Conservation (phyloP, 2,113 vertebrate genomes). For the Haemorhous mexicanus region DNA sequence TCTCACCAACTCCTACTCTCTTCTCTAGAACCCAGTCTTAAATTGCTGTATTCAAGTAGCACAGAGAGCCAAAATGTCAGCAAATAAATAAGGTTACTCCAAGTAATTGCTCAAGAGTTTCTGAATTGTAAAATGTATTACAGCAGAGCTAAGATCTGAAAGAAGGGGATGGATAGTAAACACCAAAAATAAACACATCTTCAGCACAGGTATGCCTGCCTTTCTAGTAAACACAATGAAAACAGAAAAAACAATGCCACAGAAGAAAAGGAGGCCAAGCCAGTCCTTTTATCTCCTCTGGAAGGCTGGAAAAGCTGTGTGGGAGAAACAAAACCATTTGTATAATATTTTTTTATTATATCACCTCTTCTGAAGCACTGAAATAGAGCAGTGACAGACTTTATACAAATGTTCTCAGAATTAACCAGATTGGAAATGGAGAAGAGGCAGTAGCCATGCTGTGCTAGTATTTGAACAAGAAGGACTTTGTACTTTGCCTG, state of each 20-base stretch:
- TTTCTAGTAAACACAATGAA: background rate
- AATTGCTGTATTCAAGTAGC: background rate
- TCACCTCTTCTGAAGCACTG: background rate
- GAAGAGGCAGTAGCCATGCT: background rate
- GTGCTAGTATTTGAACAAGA: background rate
- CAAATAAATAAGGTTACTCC: background rate
- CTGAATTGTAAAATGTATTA: background rate
- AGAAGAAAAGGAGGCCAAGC: background rate
- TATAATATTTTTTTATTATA: background rate
- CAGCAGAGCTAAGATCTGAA: background rate
- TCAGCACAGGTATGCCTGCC: background rate
- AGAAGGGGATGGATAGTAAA: background rate
- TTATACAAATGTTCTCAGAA: background rate
- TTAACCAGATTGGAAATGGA: background rate
- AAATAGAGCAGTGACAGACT: background rate
- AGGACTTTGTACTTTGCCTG: constrained; percentile 24
- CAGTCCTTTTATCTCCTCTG: background rate
- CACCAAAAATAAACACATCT: background rate
- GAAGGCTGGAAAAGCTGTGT: background rate
- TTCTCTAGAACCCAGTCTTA: background rate
- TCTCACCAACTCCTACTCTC: background rate
- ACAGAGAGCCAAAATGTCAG: background rate
- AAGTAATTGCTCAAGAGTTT: background rate
- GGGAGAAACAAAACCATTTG: background rate
- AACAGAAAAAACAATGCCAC: accelerated